Base-by-base conservation (phyloP, 2,113 vertebrate genomes). In the Porphyrio hochstetteri region DNA sequence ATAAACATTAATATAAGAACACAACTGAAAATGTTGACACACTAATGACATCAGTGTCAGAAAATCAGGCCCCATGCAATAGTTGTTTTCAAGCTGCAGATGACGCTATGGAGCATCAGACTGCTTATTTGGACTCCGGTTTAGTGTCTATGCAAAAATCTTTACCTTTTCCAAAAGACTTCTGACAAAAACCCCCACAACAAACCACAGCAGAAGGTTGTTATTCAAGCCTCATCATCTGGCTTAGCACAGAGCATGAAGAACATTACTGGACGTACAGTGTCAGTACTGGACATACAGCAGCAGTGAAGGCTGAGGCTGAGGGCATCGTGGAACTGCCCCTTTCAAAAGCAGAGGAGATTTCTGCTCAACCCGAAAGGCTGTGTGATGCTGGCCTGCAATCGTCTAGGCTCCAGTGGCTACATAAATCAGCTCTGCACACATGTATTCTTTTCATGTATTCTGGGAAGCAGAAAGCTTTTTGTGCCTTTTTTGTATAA, bases 361-460 rank as follows among this genome's bases (percentile, higher is more conserved):
- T 67, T 76, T 80, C 40, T 50, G 31, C 48, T 44, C 0, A 1
- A 19, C 56, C 72, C 19, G 19, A 46, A 59, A 59, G 72, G 23
- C 8, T 52, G 35, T 13, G 1, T 13, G 44, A 8, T 4, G 42
- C 24, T 5, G 57, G 52, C 31, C 56, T 68, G 52, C 44, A 44
- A 7, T 55, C n/a, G 1, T 0, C 27, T 40, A 23, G 56, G 50
- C 20, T 53, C 48, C 38, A 20, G 44, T 3, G 19, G 42, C 38
- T 35, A 64, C 61, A 28, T 21, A 61, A 10, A 35, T 20, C 61
- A 16, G 40, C 89, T 60, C 65, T 53, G n/a, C 33, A 53, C 35
- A 4, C 40, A 4, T 7, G 1, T 10, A 15, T 7, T 27, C n/a
- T 27, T 61, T 2, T 29, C 1, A 2, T 16, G 25, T 29, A 4